Percentiles rank a stretch among this genome's conserved stretches.
phyloP scores from a whole-genome alignment of 2,113 vertebrate species.

The Vimba vimba region DNA sequence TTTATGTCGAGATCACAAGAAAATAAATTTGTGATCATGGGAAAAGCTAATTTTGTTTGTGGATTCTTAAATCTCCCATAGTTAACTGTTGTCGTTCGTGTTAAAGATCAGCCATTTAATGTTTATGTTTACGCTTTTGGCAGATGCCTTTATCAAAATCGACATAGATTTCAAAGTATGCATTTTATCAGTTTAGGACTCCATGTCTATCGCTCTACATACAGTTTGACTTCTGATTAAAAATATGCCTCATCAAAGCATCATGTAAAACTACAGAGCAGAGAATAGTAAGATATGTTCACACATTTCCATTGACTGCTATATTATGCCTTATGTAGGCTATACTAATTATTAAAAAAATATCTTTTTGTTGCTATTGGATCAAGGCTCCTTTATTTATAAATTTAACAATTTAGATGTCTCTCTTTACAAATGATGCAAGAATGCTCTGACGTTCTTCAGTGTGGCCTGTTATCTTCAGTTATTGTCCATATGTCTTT shows the following conservation, averaged over 20 bases:
- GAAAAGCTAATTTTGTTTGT: neutral
- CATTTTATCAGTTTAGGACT: neutral
- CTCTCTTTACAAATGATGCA: neutral
- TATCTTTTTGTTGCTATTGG: neutral
- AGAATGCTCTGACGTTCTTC: neutral
- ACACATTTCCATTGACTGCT: neutral
- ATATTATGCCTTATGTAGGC: neutral
- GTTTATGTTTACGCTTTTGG: neutral
- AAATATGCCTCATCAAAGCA: neutral
- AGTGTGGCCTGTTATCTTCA: neutral
- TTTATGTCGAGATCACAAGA: too few species aligned
- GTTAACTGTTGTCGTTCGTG: neutral
- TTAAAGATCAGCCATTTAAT: neutral
- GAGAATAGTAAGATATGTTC: neutral
- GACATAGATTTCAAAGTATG: neutral
- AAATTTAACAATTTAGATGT: neutral
- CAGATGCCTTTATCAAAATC: neutral
- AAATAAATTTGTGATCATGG: neutral
- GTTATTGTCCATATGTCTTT: slow-evolving; percentile 57
- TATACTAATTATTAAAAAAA: neutral
- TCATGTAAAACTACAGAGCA: neutral
- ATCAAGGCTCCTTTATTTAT: neutral
- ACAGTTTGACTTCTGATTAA: neutral
- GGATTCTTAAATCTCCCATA: neutral
- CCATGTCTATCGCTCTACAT: too few species aligned